phyloP scores from a whole-genome alignment of 2,797 vertebrate genomes.

The Hippoglossus hippoglossus region DNA sequence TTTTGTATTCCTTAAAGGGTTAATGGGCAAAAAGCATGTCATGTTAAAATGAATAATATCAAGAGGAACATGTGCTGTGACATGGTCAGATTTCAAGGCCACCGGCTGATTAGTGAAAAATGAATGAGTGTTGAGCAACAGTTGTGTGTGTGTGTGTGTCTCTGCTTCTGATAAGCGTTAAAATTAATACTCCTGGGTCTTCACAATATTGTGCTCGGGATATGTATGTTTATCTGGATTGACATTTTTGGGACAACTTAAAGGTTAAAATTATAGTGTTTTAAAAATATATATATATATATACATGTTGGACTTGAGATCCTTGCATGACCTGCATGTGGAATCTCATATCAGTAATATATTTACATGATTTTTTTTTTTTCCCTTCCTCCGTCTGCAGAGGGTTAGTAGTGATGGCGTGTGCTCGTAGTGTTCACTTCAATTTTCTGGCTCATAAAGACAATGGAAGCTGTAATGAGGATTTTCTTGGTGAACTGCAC shows the following conservation, averaged over 20 bases:
- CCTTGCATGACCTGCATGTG: conserved; percentile 15
- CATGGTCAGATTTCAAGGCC: conserved; percentile 53
- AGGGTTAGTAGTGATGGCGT: conserved; percentile 38
- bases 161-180: conserved; percentile 34
- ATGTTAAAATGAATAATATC: conserved; percentile 29
- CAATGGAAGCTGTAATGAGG: conserved; percentile 30
- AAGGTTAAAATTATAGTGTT: too few species aligned
- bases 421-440: conserved; percentile 34
- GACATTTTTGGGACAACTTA: too few species aligned
- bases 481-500: conserved; percentile 26
- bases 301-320: conserved; percentile 8
- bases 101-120: conserved; percentile 40
- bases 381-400: conserved; percentile 6
- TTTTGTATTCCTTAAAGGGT: conserved; percentile 8
- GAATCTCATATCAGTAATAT: conserved; percentile 23
- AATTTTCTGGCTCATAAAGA: conserved; percentile 45
- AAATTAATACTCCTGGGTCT: conserved; percentile 25
- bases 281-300: too few species aligned
- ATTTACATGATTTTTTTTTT: conserved; percentile 30
- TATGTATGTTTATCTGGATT: neutral
- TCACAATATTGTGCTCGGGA: conserved; percentile 2
- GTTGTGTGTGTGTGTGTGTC: conserved; percentile 14
- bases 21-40: conserved; percentile 18
- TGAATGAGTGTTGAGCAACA: conserved; percentile 38
- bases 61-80: conserved; percentile 31